Base-by-base conservation (phyloP, 1,140 invertebrate species). In the Drosophila sechellia region DNA sequence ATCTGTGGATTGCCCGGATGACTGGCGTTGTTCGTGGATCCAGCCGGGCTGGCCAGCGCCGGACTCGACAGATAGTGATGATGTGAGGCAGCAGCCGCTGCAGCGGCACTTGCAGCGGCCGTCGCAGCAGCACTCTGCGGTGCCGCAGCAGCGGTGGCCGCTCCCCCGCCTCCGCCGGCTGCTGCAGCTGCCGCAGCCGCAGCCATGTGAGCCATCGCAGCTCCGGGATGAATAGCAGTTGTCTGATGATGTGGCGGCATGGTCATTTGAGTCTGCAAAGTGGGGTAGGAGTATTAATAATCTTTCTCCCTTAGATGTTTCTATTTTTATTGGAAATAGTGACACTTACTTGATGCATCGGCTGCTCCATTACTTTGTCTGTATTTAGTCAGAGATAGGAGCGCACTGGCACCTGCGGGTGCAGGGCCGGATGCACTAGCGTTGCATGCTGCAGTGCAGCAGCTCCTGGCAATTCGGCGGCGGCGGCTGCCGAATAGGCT, bases 381-480 rank as follows among this genome's bases (percentile, higher is more conserved):
- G 96, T 95, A 96, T 96, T 96, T 97, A 97, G 96, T 97, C 96
- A 97, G 96, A 97, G 96, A 95, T 97, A 98, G 94, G 96, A 97
- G 95, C 96, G 96, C 94, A 97, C 96, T 93, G 97, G 97, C 94
- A 98, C 96, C 95, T 99, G 98, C 93, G 97, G 97, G 94, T 98
- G 97, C 93, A 98, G 96, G 93, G 97, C 97, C 92, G 97, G 98
- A 94, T 98, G 98, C 81, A 98, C 96, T 81, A 98, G 94, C 57
- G 96, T 96, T 74, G 96, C 95, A 93, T 97, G 97, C 92, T 98
- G 97, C 79, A 98, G 94, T 53, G 95, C 94, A 59, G 92, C 92
- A 43, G 96, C 95, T 35, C 95, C 95, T 65, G 96, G 96, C 91
- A 98, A 93, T 92, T 98, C 97, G 54, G 95, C 95, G 59, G 96